A percentile compares a stretch with the other conserved stretches of the same genome.
These are phyloP conservation scores for Chlorodrepanis virens DNA, from an alignment of 2,113 vertebrate genomes.

Conservation along the genomic window DNA sequence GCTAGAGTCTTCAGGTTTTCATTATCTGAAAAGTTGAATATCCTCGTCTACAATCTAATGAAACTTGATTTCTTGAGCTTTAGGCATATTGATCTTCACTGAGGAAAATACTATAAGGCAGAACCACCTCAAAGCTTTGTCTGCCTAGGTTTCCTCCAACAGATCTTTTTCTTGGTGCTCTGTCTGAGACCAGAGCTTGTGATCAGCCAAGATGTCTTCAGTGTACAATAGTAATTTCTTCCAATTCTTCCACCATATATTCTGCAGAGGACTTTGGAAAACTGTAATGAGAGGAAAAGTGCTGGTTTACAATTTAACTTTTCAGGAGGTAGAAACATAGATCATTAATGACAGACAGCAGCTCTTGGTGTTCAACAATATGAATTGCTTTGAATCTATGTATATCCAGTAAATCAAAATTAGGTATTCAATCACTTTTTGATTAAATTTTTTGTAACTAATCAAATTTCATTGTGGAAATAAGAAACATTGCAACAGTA, in stretches of 20 bases:
- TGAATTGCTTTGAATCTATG: background rate
- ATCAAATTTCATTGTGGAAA: background rate
- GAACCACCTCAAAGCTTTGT: background rate
- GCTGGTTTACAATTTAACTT: background rate
- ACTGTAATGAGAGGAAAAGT: background rate
- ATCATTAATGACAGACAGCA: background rate
- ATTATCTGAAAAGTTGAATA: background rate
- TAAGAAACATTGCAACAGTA: background rate
- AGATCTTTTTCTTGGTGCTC: background rate
- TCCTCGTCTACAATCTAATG: background rate
- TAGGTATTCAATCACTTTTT: background rate
- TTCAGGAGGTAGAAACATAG: background rate
- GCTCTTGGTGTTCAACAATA: background rate
- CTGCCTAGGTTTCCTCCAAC: background rate
- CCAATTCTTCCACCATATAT: background rate
- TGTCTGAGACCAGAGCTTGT: background rate
- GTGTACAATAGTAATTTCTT: background rate
- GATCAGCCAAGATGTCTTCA: background rate
- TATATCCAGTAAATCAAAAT: background rate
- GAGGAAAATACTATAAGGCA: background rate
- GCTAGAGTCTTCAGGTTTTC: background rate
- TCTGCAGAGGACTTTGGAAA: background rate
- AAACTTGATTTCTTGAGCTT: background rate
- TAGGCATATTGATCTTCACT: background rate
- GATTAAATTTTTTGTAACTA: background rate